Base-by-base conservation (phyloP, 2,113 vertebrate species). In the Collichthys lucidus region DNA sequence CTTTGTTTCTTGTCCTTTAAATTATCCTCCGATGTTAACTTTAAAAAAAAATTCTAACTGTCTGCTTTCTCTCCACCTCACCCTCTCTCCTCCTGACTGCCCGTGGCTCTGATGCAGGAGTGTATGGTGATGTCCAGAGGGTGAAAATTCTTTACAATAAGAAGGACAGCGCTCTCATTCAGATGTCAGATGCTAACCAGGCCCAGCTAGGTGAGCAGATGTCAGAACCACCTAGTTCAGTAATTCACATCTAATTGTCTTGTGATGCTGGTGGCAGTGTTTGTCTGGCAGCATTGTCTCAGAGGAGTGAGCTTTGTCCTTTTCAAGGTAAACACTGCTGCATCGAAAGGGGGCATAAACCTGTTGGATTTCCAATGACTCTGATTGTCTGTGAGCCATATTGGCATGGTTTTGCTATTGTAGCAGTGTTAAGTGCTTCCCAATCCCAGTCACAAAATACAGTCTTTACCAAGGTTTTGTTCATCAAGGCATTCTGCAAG, bases 91-190 rank as follows among this genome's bases (percentile, higher is more conserved):
- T 93, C 94, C 95, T 95, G 91, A 95, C 94, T 96, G 91, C 92
- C 91, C 96, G 86, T 92, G 95, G 92, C 95, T 97, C 87, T 95
- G 83, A 96, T 94, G 47, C 96, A 99, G 98, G 98, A 92, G 97
- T 99, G 92, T 99, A 99, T 85, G 98, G 98, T 74, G 98, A 99
- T 94, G 97, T 98, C 94, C 98, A 99, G 93, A 97, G 98, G 80
- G 98, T 99, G 96, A 99, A 99, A 95, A 99, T 99, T 89, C 96
- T 99, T 52, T 99, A 98, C 95, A 99, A 99, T 95, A 99, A 99
- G 95, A 99, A 99, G 94, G 98, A 99, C 96, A 99, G 97, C 92
- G 97, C 98, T 86, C 96, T 99, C 79, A 98, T 99, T 93, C 98
- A 99, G 95, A 98, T 99, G 98, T 97, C 97, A 20, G 98, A 99